Percentiles rank a stretch among this genome's conserved stretches.
Conservation (phyloP, 2,113 vertebrate species). For the Ceuthmochares aereus region DNA sequence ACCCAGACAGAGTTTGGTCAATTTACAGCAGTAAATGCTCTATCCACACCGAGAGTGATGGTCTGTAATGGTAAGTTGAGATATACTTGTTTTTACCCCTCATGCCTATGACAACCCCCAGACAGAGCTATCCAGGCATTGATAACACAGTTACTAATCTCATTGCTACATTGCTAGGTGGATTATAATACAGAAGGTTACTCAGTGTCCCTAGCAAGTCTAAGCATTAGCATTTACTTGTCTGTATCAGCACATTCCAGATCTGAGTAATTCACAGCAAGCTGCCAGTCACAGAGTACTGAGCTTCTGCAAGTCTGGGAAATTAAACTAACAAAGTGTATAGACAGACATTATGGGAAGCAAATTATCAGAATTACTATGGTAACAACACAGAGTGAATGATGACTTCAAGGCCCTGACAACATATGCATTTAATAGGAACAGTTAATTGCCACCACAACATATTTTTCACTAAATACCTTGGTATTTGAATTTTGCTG, state of each 20-base stretch:
- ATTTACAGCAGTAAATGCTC: not conserved
- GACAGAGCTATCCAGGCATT: not conserved
- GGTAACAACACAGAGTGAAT: slow-evolving; percentile 21
- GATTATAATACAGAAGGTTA: not conserved
- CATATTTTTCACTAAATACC: slow-evolving; percentile 46
- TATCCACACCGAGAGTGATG: not conserved
- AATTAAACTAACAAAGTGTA: slow-evolving; percentile 24
- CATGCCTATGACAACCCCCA: not conserved
- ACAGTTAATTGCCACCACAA: slow-evolving; percentile 49
- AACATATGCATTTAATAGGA: slow-evolving; percentile 57
- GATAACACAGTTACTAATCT: accelerated
- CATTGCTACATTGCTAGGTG: not conserved
- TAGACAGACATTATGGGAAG: not conserved
- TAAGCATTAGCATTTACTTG: accelerated
- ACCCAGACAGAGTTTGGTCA: not conserved
- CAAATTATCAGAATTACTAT: slow-evolving; percentile 53
- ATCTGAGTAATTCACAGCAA: not conserved
- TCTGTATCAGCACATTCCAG: not conserved
- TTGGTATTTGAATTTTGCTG: slow-evolving; percentile 34
- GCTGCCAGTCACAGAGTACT: not conserved
- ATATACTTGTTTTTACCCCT: not conserved
- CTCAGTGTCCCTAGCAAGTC: not conserved
- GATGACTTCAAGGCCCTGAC: slow-evolving; percentile 17
- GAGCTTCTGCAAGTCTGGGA: slow-evolving; percentile 11
- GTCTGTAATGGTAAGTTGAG: not conserved